Evolutionary conservation across 2,797 vertebrate genomes (phyloP).

Genomic region (Phoeniculus purpureus): DNA sequence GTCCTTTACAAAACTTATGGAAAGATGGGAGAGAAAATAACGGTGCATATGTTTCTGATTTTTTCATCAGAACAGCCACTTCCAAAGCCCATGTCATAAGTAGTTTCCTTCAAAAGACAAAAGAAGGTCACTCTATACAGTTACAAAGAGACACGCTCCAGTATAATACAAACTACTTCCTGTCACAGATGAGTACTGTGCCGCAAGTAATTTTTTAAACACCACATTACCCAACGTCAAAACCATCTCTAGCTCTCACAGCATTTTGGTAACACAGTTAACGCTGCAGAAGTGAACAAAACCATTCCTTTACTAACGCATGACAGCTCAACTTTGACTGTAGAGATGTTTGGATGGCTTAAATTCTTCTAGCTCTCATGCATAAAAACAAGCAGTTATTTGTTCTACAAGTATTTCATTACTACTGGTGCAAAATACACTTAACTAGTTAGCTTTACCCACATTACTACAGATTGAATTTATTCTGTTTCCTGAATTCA

Average conservation of each 20-base stretch:
- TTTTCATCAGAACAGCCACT: conserved; percentile 93
- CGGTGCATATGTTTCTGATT: conserved; percentile 92
- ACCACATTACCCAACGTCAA: background rate
- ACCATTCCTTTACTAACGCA: background rate
- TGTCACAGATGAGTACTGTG: rapidly evolving
- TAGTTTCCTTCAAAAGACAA: conserved; percentile 84
- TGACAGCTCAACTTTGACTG: background rate
- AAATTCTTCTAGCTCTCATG: background rate
- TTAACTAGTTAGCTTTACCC: background rate
- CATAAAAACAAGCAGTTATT: background rate
- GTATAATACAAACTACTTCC: background rate
- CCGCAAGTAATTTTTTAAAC: background rate
- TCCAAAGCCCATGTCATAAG: conserved; percentile 97
- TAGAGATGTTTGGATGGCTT: background rate
- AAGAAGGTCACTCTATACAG: background rate
- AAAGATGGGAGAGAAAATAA: conserved; percentile 95
- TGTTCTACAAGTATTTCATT: background rate
- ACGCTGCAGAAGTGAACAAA: background rate
- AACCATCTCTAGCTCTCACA: background rate
- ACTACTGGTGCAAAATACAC: background rate
- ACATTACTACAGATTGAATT: background rate
- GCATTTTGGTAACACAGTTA: background rate
- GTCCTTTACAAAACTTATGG: conserved; percentile 94
- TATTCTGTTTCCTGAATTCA: background rate
- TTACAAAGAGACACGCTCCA: background rate